Percentiles rank a stretch among this genome's conserved stretches.
phyloP scores from a whole-genome alignment of 2,888 invertebrate species.

The Unio pictorum region DNA sequence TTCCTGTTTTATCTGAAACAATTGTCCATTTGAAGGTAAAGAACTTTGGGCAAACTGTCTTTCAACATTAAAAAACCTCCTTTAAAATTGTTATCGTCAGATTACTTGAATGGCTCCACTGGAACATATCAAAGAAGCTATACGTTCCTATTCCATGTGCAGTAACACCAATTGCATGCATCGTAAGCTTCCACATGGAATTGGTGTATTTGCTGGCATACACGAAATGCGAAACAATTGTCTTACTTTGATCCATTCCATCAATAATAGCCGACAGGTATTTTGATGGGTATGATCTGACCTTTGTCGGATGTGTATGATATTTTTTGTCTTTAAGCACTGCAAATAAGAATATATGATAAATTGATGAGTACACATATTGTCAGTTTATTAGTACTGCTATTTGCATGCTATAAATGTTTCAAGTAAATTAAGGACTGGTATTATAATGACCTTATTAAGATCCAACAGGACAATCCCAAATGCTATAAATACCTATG shows the following conservation, averaged over 20 bases:
- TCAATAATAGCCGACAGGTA: conserved; percentile 5
- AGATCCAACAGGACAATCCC: no score
- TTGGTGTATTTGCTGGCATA: not conserved
- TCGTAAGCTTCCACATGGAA: conserved; percentile 4
- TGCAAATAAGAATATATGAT: no score
- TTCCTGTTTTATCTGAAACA: conserved; percentile 6
- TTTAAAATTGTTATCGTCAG: not conserved
- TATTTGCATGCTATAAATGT: no score
- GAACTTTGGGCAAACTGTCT: not conserved
- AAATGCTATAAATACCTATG: no score
- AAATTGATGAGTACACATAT: not conserved
- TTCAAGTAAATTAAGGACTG: no score
- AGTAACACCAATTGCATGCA: no score
- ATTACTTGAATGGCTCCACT: conserved; percentile 1
- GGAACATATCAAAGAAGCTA: conserved; percentile 6
- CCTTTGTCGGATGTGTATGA: conserved; percentile 5
- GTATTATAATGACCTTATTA: no score
- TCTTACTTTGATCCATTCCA: conserved; percentile 10
- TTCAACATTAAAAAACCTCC: not conserved
- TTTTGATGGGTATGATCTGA: not conserved
- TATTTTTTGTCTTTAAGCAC: conserved; percentile 7
- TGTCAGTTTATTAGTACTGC: not conserved
- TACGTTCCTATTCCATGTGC: conserved; percentile 8
- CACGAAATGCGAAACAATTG: conserved; percentile 4
- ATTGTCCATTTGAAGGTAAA: conserved; percentile 5